Conservation (phyloP, 2,888 invertebrate genomes). For the Aleiodes leptofemur region DNA sequence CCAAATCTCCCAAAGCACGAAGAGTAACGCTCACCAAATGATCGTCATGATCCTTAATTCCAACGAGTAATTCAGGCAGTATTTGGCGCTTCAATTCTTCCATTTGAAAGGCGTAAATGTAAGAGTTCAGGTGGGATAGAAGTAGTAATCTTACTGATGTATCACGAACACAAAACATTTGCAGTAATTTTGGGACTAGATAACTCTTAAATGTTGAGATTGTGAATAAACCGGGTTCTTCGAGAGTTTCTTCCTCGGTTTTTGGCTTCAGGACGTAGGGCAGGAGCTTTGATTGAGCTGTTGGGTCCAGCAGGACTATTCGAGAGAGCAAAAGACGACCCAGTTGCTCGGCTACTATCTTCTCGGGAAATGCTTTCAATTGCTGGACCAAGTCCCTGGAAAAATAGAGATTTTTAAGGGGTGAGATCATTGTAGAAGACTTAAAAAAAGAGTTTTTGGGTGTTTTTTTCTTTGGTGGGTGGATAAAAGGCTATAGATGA, state of each 20-base stretch:
- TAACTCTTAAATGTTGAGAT: constrained; percentile 83
- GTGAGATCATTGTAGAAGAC: too few species aligned
- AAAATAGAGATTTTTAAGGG: constrained; percentile 40
- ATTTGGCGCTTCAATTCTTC: constrained; percentile 86
- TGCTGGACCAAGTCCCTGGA: constrained; percentile 81
- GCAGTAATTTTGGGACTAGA: constrained; percentile 85
- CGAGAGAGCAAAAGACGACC: constrained; percentile 87
- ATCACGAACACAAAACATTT: constrained; percentile 91
- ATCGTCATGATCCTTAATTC: constrained; percentile 92
- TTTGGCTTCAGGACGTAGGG: constrained; percentile 84
- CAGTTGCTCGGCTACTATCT: constrained; percentile 88
- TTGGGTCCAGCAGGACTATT: constrained; percentile 88
- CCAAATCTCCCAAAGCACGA: constrained; percentile 87
- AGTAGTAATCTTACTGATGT: constrained; percentile 88
- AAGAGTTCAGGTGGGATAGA: constrained; percentile 86
- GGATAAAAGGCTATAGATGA: too few species aligned
- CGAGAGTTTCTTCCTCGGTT: constrained; percentile 76
- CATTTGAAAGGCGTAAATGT: constrained; percentile 84
- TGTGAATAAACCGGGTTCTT: constrained; percentile 81
- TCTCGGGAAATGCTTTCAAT: constrained; percentile 85
- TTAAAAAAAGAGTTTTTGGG: too few species aligned
- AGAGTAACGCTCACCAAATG: constrained; percentile 88
- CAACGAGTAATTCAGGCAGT: constrained; percentile 91
- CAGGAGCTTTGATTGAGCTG: constrained; percentile 84
- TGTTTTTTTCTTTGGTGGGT: too few species aligned